A percentile compares a stretch with the other conserved stretches of the same genome.
These are phyloP conservation scores for Apotomis capreana DNA, from an alignment of 2,888 invertebrate genomes.

Conservation along the genomic window DNA sequence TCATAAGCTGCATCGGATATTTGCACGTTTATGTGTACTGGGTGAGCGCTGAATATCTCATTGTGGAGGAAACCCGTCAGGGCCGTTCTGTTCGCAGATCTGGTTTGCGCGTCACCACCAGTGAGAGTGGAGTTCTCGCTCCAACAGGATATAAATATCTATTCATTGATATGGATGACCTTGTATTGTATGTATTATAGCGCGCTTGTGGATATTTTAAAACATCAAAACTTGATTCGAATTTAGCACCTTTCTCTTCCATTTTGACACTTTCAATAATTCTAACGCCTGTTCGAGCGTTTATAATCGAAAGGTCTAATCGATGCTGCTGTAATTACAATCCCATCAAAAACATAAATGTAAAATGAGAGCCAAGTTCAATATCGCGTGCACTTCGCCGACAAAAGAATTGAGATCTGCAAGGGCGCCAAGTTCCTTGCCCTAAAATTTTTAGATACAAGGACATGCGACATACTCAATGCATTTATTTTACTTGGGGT, in stretches of 20 bases:
- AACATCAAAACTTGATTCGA: slow-evolving; percentile 10
- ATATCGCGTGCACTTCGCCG: too few relatives aligned
- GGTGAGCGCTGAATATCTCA: slow-evolving; percentile 8
- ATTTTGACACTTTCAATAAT: slow-evolving; percentile 17
- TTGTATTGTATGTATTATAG: slow-evolving; percentile 52
- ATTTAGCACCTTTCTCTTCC: slow-evolving; percentile 34
- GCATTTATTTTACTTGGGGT: too few relatives aligned
- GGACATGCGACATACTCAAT: too few relatives aligned
- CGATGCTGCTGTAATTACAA: slow-evolving; percentile 5
- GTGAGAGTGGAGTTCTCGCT: slow-evolving; percentile 37
- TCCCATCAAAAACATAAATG: too few relatives aligned
- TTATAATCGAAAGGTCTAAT: slow-evolving; percentile 6
- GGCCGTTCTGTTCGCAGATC: slow-evolving; percentile 31
- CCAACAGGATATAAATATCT: slow-evolving; percentile 51
- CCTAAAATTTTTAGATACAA: too few relatives aligned
- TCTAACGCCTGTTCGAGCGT: not conserved
- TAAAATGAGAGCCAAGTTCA: too few relatives aligned
- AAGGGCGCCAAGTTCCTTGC: too few relatives aligned
- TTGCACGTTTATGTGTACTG: slow-evolving; percentile 29
- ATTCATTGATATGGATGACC: slow-evolving; percentile 63
- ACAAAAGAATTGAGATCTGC: too few relatives aligned
- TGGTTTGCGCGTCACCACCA: slow-evolving; percentile 38
- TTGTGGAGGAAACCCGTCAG: slow-evolving; percentile 38
- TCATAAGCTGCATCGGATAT: slow-evolving; percentile 21
- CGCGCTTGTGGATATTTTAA: slow-evolving; percentile 19